Base-by-base conservation (phyloP, 1,140 invertebrate species). In the Gonioctena quinquepunctata region DNA sequence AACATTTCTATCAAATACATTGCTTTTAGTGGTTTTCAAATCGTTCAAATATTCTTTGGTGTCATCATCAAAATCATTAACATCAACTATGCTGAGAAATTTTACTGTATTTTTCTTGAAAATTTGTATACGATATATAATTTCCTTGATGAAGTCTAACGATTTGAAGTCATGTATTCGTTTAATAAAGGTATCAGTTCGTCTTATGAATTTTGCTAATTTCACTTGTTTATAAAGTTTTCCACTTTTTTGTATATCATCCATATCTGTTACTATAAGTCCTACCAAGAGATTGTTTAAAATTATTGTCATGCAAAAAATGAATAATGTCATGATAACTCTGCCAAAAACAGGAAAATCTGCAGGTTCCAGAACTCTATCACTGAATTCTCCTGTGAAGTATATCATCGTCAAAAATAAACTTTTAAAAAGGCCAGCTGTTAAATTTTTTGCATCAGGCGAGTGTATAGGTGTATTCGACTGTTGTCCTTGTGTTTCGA, bases 241-340 rank as follows among this genome's bases (percentile, higher is more conserved):
- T n/a, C 70, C 57, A 3, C 22, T 68, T 28, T 75, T 76, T 28
- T 76, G 70, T 18, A 76, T 70, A 5, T 72, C 28, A 48, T 70
- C 64, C 75, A 76, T 76, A 62, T 76, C 75, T 2, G 73, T 64
- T 2, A 76, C 75, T 11, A 76, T 74, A 42, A 76, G 68, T 0
- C 73, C 73, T 1, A 76, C 70, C 19, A 76, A 49, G 2, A 76
- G 28, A 67, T 76, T 76, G 19, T 76, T 74, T 18, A 76, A 49
- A 68, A 76, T 76, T 19, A 76, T 72, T 3, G 73, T 74, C 73
- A 76, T 75, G 48, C 70, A 72, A 61, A 76, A 69, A 19, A 75
- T 69, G 19, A 76, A 76, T 7, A 76, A 2, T 4, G 69, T 69
- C 8, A 75, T 66, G n/a, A 75, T 57, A 6, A 75, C 13, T 70